Base-by-base conservation (phyloP, 2,113 vertebrate species). In the Agelaius phoeniceus region DNA sequence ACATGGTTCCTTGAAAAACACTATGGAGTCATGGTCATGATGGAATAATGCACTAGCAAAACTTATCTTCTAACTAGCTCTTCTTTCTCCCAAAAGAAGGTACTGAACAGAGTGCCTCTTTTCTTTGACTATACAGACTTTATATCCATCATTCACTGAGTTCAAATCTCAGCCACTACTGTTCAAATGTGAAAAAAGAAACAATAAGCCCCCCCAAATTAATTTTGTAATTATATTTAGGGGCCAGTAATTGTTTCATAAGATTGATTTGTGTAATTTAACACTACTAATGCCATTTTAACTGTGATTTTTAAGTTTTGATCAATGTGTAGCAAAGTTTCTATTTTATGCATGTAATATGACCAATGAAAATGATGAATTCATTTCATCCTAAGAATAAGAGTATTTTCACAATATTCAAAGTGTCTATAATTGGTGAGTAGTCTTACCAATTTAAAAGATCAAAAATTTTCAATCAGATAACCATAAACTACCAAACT, bases 181-280 rank as follows among this genome's bases (percentile, higher is more conserved):
- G 16, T 19, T 66, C 46, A 76, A 59, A 65, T 24, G 7, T 59
- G 39, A 37, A 75, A 67, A 63, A 52, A 17, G 12, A 48, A 71
- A 41, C 3, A 35, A 7, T 7, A 39, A 68, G 24, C 13, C 6
- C 5, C 0, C 1, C 11, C 2, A 3, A 39, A 37, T 78, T 61
- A 55, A 9, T 78, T 78, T 54, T 48, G 30, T 33, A 44, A 26
- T 72, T 28, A 63, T 8, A 67, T 11, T 78, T 46, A 41, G 4
- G 16, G 10, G 41, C 22, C 39, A 30, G 13, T 33, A 77, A 66
- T 33, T 84, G 7, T 59, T 94, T 74, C 11, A 28, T 58, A 35
- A 67, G 2, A 7, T 59, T 75, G 10, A 58, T 71, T 87, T 74
- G 3, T 24, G 17, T 26, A 52, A 54, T 71, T 82, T 46, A 83